phyloP scores from a whole-genome alignment of 2,113 vertebrate species.

The Zeus faber region DNA sequence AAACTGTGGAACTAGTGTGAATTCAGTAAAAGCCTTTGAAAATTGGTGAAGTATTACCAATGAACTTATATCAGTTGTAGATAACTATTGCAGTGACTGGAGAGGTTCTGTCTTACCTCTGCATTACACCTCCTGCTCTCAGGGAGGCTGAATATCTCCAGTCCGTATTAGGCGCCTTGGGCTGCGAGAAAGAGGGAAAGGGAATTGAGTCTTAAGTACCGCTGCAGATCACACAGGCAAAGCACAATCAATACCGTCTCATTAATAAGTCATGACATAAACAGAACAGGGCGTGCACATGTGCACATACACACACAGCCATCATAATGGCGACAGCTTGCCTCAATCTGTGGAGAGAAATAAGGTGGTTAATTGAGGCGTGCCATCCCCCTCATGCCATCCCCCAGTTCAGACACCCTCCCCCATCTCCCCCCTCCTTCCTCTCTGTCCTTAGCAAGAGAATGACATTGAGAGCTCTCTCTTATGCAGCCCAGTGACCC shows the following conservation, averaged over 20 bases:
- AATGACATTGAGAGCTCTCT: conserved; percentile 24
- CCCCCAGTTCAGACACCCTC: background rate
- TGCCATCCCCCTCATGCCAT: background rate
- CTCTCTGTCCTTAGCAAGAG: conserved; percentile 21
- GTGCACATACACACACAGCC: conserved; percentile 13
- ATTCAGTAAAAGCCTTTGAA: no score
- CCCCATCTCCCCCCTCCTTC: background rate
- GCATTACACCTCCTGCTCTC: conserved; percentile 89
- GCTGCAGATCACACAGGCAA: conserved; percentile 16
- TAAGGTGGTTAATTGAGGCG: conserved; percentile 31
- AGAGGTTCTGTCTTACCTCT: conserved; percentile 80
- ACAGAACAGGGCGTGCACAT: conserved; percentile 15
- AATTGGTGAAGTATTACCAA: no score
- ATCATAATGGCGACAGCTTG: conserved; percentile 27
- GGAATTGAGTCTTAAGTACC: conserved; percentile 64
- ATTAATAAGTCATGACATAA: conserved; percentile 59
- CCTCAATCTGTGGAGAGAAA: conserved; percentile 37
- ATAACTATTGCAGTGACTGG: background rate
- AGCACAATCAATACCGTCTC: conserved; percentile 52
- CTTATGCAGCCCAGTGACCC: conserved; percentile 5
- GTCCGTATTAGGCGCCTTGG: conserved; percentile 86
- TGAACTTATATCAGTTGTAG: background rate
- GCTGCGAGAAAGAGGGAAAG: conserved; percentile 83
- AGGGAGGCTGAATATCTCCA: conserved; percentile 98
- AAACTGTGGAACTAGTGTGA: no score